Evolutionary conservation across 2,888 invertebrate genomes (phyloP), one percentile per base, ranked within the genome.

Genomic region (Euplexia lucipara): DNA sequence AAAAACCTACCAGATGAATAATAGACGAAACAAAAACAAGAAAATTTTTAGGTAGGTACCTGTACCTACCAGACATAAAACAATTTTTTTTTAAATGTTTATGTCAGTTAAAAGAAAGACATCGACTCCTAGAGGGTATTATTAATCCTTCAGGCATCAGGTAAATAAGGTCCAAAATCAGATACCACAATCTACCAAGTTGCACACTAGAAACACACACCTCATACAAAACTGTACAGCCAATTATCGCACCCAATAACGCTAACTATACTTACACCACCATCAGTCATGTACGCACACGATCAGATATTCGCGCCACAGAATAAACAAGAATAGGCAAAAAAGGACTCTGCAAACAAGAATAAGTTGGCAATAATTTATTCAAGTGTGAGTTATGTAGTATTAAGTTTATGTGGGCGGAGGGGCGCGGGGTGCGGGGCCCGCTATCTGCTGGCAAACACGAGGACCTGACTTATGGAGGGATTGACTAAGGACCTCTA

Each of bases 351-450:
- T 70, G 78, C 81, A 89, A 87, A 88, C 88, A 88, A 88, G 88
- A 90, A 91, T 91, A 91, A 90, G 88, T 90, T 87, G 86, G 90
- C 87, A 89, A 92, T 93, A 92, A 91, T 86, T 93, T 92, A 93
- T 92, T 90, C 90, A 83, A 85, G 84, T 85, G 90, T 92, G 93
- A 94, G 89, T 94, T 93, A 94, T 91, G 88, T 90, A 84, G 88
- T 90, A 91, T 91, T 89, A 92, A 90, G 90, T 91, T 91, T 88
- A 90, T 90, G 92, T 92, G 88, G 91, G 88, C 79, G 87, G 80
- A 48, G 73, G 75, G 60, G 75, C 34, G 59, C 80, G 81, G 81
- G 87, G 87, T 76, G 81, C 84, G 83, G 86, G 86, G 86, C 83
- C 79, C 75, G 82, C 79, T 83, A 87, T 84, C 84, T 75, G 66